Percentiles rank a stretch among this genome's conserved stretches.
These are phyloP conservation scores for Apeltes quadracus DNA, from an alignment of 2,113 vertebrate species.

Conservation along the genomic window DNA sequence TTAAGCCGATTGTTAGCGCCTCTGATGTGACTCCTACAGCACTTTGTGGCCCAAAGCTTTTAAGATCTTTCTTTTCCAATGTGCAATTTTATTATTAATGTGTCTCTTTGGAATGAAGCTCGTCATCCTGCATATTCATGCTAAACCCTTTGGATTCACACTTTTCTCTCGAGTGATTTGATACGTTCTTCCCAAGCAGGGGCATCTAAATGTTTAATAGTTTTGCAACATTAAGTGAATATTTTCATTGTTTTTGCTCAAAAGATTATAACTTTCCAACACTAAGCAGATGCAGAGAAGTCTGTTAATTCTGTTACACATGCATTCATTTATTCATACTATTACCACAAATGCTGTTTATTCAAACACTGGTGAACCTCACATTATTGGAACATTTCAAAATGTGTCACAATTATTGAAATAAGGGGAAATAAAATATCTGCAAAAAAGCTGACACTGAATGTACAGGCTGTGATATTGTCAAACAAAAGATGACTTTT, in stretches of 20 bases:
- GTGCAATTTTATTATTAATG: conserved; percentile 47
- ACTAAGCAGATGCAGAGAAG: not conserved
- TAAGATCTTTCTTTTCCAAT: conserved; percentile 42
- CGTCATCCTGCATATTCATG: conserved; percentile 8
- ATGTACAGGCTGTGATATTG: not conserved
- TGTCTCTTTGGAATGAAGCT: conserved; percentile 24
- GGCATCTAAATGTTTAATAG: not conserved
- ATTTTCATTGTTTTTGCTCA: not conserved
- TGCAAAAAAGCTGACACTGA: not conserved
- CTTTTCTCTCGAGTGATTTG: conserved; percentile 6
- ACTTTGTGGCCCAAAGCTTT: conserved; percentile 45
- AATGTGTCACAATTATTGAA: not conserved
- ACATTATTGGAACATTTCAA: not conserved
- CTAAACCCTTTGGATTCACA: not conserved
- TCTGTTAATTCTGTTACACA: not conserved
- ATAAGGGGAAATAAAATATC: not conserved
- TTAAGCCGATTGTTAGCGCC: conserved; percentile 31
- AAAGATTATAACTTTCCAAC: not conserved
- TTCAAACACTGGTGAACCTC: not conserved
- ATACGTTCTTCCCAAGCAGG: not conserved
- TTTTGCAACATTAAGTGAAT: not conserved
- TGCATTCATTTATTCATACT: too few relatives aligned
- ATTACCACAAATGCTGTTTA: not conserved
- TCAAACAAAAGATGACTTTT: not conserved
- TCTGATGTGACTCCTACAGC: conserved; percentile 44